Base-by-base conservation (phyloP, 2,797 vertebrate species). In the Sciurus carolinensis region DNA sequence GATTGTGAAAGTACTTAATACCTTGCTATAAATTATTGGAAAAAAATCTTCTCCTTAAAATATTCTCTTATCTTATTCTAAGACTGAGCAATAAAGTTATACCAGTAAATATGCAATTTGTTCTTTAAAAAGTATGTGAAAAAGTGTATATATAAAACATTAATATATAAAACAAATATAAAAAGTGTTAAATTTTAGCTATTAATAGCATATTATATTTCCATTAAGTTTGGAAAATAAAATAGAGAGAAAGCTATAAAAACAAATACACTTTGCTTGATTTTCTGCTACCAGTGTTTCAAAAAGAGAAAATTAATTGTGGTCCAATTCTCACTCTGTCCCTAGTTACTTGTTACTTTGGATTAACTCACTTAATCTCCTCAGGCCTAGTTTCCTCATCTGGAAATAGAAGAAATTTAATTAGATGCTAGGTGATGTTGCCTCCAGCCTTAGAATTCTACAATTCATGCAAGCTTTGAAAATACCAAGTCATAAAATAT, bases 341-440 rank as follows among this genome's bases (percentile, higher is more conserved):
- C 28, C 17, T 85, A n/a, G 33, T 92, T 67, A 92, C 42, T 54
- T 91, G 67, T 96, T 95, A 93, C 24, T 7, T 93, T 77, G 76
- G 62, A 73, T 84, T 76, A 89, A 96, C 17, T 87, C 59, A 73
- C 22, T 92, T 87, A 91, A 79, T 95, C 54, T 97, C 44, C 39
- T 86, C 81, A 44, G 73, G 80, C 67, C 54, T 93, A 50, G 47
- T 95, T 92, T 96, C 54, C 72, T 93, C 88, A 90, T 93, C 81
- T 93, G 80, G 13, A 97, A 96, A 77, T 81, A 91, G 62, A 96
- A 93, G 52, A 94, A 54, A 87, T 89, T 96, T 91, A 95, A 94
- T 93, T 87, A 92, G 62, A 93, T 88, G 44, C 54, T 83, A 33
- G 47, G 22, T 59, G 84, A 77, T 64, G 24, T 80, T 89, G 52